These are phyloP conservation scores for Aleiodes leptofemur DNA, from an alignment of 2,888 invertebrate genomes.

Conservation along the genomic window DNA sequence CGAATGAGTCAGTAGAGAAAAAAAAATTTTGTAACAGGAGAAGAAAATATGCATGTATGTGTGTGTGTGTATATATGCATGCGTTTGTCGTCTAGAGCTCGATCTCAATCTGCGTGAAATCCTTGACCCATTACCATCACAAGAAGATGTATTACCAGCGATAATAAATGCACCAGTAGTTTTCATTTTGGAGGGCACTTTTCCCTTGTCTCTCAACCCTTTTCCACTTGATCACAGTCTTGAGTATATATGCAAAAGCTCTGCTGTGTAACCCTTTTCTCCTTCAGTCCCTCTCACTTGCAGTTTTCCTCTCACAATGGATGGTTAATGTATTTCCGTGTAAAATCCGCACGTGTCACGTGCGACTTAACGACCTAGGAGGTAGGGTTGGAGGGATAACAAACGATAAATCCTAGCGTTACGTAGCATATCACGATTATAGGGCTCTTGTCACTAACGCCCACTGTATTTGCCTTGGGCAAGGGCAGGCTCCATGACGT, in stretches of 20 bases:
- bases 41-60: neutral
- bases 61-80: neutral
- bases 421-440: constrained; percentile 29
- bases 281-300: constrained; percentile 4
- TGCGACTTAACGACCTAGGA: constrained; percentile 39
- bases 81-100: constrained; percentile 13
- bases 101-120: constrained; percentile 44
- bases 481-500: constrained; percentile 1
- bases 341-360: constrained; percentile 45
- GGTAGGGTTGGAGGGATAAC: neutral
- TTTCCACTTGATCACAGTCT: neutral
- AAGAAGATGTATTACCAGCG: constrained; percentile 44
- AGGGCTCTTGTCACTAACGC: constrained; percentile 22
- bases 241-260: constrained; percentile 33
- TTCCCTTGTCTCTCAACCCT: constrained; percentile 6
- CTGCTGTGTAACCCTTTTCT: neutral
- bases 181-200: constrained; percentile 4
- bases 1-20: constrained; percentile 1
- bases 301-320: constrained; percentile 18
- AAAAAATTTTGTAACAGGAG: constrained; percentile 6
- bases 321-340: constrained; percentile 44
- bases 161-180: constrained; percentile 42
- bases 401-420: constrained; percentile 15
- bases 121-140: constrained; percentile 48
- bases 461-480: constrained; percentile 28